Evolutionary conservation across 2,113 vertebrate species (phyloP), one percentile per base, ranked within the genome.

Genomic region (Corythaeola cristata): DNA sequence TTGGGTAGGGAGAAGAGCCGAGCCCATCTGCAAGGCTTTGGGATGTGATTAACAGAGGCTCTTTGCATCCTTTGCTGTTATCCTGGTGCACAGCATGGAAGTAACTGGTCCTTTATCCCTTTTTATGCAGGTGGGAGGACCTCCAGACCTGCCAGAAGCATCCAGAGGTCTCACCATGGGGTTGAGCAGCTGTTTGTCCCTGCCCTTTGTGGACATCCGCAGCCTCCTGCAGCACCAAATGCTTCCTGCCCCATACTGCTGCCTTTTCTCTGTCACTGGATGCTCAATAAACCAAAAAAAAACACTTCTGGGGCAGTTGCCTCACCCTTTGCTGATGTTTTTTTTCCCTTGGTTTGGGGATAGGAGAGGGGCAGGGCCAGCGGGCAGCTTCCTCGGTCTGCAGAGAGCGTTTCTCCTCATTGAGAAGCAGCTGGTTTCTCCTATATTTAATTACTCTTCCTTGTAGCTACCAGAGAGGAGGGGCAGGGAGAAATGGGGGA

Each of bases 171-270:
- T 27, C 39, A 39, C 39, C 39, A 39, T 39, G 39, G 39, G 62
- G 33, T 11, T 3, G 11, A 37, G 73, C 6, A 10, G 28, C 4
- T 1, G 1, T 69, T 74, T 64, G 22, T 35, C 60, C 33, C 35
- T 56, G 35, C 15, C 21, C 67, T 56, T 66, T 1, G 0, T 9
- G 30, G 50, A 22, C 26, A 33, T 2, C 39, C 2, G 0, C 56
- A 69, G 50, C 68, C 63, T 71, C n/a, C 75, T 24, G 62, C 89
- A 79, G 75, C 56, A 62, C n/a, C 3, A 44, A 53, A 28, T 20
- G 15, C 76, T 55, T 49, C 47, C 49, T 64, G 10, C 18, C 28
- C 50, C 4, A 5, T 27, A 9, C 23, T 3, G 2, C 15, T 23
- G 47, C 24, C 24, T 55, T 9, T 81, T 26, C 78, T 84, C 76